Evolutionary conservation across 2,888 invertebrate species (phyloP), one percentile per base, ranked within the genome.

Genomic region (Acronicta aceris): DNA sequence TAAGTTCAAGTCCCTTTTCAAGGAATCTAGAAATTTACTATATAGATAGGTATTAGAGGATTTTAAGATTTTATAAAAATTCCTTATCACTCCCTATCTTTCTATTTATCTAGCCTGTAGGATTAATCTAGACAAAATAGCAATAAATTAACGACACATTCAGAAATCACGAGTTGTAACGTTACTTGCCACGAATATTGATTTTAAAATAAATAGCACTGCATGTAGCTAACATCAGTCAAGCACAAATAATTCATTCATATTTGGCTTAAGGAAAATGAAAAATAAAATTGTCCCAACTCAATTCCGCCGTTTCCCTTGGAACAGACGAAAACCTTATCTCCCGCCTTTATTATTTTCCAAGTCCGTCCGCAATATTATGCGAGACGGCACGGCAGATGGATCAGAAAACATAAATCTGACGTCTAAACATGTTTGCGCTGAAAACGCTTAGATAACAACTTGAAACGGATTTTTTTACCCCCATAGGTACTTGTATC

Each of bases 321-420:
- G 83, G 81, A 88, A 86, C 87, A 89, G 87, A 89, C 85, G 87
- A 90, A 89, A 90, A 88, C 85, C 89, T 91, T 92, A 90, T 90
- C 87, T 89, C 84, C 78, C 71, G 85, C 83, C 87, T 90, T 91
- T 93, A 93, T 92, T 93, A 92, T 93, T 91, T 91, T 89, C 86
- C 90, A 83, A 90, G 90, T 89, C 87, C 84, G 88, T 86, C 89
- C 88, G 86, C 90, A 90, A 91, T 92, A 92, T 93, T 92, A 93
- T 90, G 89, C 90, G 88, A 90, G 86, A 87, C 86, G 85, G 84
- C 82, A 86, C 84, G 87, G 87, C 88, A 89, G 91, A 92, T 90
- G 90, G 90, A 92, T 92, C 91, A 90, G 89, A 89, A 90, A 88
- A 90, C 90, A 91, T 91, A 92, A 93, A 92, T 93, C 89, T 89